Evolutionary conservation across 2,113 vertebrate genomes (phyloP).

Genomic region (Cololabis saira): DNA sequence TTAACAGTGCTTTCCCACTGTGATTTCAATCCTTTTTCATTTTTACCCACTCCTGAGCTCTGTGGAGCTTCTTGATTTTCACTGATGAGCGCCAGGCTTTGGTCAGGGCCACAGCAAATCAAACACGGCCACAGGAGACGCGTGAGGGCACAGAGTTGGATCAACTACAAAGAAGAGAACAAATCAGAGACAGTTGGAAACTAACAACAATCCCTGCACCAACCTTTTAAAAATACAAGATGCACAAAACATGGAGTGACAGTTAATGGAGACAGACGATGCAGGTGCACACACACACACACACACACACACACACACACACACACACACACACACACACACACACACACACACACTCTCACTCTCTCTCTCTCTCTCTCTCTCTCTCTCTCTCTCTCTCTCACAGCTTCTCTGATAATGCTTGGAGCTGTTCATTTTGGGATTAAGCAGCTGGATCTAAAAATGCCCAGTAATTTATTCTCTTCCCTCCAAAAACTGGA

Average conservation of each 20-base stretch:
- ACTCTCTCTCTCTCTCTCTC: no score
- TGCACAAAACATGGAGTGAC: constrained; percentile 15
- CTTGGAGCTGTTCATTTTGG: constrained; percentile 54
- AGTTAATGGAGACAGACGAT: constrained; percentile 11
- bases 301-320: no score
- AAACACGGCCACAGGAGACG: constrained; percentile 46
- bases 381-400: no score
- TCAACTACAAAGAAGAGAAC: constrained; percentile 31
- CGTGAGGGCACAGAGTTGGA: constrained; percentile 25
- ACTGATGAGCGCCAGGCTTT: constrained; percentile 20
- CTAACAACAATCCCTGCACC: constrained; percentile 14
- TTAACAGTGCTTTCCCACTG: constrained; percentile 6
- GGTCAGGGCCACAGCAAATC: constrained; percentile 51
- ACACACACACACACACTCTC: no score
- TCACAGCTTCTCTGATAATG: constrained; percentile 13
- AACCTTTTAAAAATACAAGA: constrained; percentile 4
- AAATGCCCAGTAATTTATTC: constrained; percentile 66
- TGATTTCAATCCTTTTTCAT: constrained; percentile 14
- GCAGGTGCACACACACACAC: constrained; percentile 10
- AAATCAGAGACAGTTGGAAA: constrained; percentile 16
- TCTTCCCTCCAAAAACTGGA: constrained; percentile 36
- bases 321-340: no score
- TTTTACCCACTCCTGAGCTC: constrained; percentile 10
- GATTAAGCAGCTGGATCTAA: constrained; percentile 66
- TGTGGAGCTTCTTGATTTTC: constrained; percentile 39